Evolutionary conservation across 2,888 invertebrate genomes (phyloP), one percentile per base, ranked within the genome.

Genomic region (Pseudococcus longispinus): DNA sequence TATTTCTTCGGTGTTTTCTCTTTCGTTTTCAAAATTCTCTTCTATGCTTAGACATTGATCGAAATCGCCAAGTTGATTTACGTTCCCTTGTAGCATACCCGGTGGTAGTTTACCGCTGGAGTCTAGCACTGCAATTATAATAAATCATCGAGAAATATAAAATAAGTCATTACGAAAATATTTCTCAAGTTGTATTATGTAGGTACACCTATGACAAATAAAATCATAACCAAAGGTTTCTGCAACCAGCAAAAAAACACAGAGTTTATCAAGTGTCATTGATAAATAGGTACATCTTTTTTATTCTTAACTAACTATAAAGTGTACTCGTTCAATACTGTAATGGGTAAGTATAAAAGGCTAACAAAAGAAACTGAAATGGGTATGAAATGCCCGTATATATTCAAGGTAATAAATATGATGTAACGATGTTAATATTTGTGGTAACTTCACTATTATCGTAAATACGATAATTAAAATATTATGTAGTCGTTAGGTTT

Each of bases 41-140:
- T 87, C 77, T 29, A 87, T 74, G 11, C 51, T 86, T 37, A 94
- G 90, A 89, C 94, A 94, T 89, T 94, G 93, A 90, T 94, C 94
- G 89, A 93, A 94, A 90, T 94, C 94, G 0, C 94, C 94, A 84
- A 93, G 93, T 89, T 94, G 94, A 90, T 94, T 94, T 2, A 92
- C 92, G 89, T 94, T 94, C 18, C 94, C 94, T 89, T 92, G 94
- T 32, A 94, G 90, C 80, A 94, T 92, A 46, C 94, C 94, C 0
- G 94, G 92, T 0, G 94, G 93, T 20, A 93, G 91, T 90, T 94
- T 94, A 2, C 94, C 94, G 5, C 94, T 93, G 29, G 94, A 93
- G 90, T 94, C 94, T 89, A 93, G 93, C 93, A 94, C 94, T 94
- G 89, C 84, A 90, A 89, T 37, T 15, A 77, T 55, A 55, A n/a